These are phyloP conservation scores for Pao palembangensis DNA, from an alignment of 2,113 vertebrate genomes.

Conservation along the genomic window DNA sequence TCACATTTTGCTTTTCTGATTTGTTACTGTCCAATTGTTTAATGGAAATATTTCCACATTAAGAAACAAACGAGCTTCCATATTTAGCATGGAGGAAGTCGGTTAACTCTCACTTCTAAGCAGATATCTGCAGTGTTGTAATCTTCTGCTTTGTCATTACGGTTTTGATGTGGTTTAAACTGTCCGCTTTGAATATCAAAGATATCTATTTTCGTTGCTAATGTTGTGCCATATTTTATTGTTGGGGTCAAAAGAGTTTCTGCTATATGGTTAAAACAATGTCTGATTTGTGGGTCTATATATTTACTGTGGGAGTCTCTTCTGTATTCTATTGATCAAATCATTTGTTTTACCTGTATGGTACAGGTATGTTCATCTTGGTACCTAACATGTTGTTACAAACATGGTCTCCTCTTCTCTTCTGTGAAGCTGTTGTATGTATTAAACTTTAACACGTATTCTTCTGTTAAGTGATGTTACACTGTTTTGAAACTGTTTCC, in stretches of 20 bases:
- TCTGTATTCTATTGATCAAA: conserved; percentile 8
- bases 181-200: conserved; percentile 5
- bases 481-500: conserved; percentile 58
- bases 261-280: conserved; percentile 10
- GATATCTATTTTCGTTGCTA: conserved; percentile 14
- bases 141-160: conserved; percentile 33
- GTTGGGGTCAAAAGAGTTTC: conserved; percentile 1
- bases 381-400: conserved; percentile 74
- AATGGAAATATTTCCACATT: conserved; percentile 1
- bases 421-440: conserved; percentile 75
- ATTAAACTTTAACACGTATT: conserved; percentile 53
- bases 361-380: conserved; percentile 50
- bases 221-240: conserved; percentile 46
- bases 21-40: conserved; percentile 37
- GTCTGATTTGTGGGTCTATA: conserved; percentile 30
- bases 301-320: conserved; percentile 9
- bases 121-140: conserved; percentile 19
- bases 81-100: conserved; percentile 3
- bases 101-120: conserved; percentile 14
- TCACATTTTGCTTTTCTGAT: conserved; percentile 4
- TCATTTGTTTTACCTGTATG: conserved; percentile 46
- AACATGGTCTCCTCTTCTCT: conserved; percentile 77
- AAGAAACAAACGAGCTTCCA: conserved; percentile 11
- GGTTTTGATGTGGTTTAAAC: conserved; percentile 9
- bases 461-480: conserved; percentile 61